Conservation (phyloP, 2,888 invertebrate genomes). For the Lamproptera curius region DNA sequence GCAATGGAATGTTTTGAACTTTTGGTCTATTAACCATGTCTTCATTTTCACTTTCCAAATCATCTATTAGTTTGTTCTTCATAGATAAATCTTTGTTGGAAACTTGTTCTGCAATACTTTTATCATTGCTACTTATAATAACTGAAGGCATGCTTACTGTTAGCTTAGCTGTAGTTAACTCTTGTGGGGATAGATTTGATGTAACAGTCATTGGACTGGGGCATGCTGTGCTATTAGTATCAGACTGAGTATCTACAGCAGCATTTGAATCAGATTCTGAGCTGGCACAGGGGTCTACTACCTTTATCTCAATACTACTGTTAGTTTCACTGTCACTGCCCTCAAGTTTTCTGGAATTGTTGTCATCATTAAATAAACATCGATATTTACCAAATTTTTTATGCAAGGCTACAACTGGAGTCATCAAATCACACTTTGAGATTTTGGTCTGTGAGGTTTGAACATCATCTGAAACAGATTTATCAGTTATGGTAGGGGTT, state of each 20-base stretch:
- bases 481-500: slow-evolving; percentile 20
- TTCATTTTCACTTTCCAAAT: background rate
- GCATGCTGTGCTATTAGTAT: slow-evolving; percentile 49
- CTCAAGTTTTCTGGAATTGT: slow-evolving; percentile 57
- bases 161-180: background rate
- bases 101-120: slow-evolving; percentile 4
- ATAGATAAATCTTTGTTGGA: background rate
- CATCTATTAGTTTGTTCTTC: slow-evolving; percentile 7
- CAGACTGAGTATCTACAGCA: slow-evolving; percentile 55
- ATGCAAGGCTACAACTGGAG: slow-evolving; percentile 58
- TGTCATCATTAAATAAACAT: slow-evolving; percentile 66
- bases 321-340: slow-evolving; percentile 74
- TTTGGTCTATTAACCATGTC: slow-evolving; percentile 23
- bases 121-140: slow-evolving; percentile 22
- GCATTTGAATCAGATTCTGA: slow-evolving; percentile 74
- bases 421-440: background rate
- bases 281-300: slow-evolving; percentile 62
- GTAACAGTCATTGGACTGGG: slow-evolving; percentile 45
- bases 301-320: slow-evolving; percentile 65
- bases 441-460: slow-evolving; percentile 32
- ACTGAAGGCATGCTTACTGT: background rate
- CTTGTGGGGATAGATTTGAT: slow-evolving; percentile 25
- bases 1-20: slow-evolving; percentile 41
- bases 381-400: slow-evolving; percentile 79
- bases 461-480: slow-evolving; percentile 22